Conservation (phyloP, 1,140 invertebrate genomes). For the Colletes latitarsis region DNA sequence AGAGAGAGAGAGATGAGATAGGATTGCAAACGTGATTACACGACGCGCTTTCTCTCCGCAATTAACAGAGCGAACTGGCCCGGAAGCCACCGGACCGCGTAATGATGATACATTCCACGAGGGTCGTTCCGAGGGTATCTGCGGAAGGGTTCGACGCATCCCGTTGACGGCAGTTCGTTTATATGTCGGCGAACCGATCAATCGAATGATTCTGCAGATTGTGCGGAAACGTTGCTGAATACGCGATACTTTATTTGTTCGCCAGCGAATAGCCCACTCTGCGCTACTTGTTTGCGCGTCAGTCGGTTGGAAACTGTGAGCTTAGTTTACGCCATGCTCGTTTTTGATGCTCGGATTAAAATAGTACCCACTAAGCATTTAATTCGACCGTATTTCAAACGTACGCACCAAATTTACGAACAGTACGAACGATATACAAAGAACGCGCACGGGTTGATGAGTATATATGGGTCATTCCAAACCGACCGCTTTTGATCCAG, state of each 20-base stretch:
- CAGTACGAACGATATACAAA: too few species aligned
- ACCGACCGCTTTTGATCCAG: too few species aligned
- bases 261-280: background rate
- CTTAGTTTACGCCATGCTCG: too few species aligned
- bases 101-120: slow-evolving; percentile 69
- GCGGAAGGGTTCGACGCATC: slow-evolving; percentile 44
- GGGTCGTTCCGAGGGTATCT: slow-evolving; percentile 43
- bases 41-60: slow-evolving; percentile 63
- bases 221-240: slow-evolving; percentile 40
- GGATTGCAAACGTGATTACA: slow-evolving; percentile 59
- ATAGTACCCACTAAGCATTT: too few species aligned
- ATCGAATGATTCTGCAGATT: slow-evolving; percentile 59
- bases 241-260: slow-evolving; percentile 36
- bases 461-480: too few species aligned
- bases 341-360: background rate
- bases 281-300: background rate
- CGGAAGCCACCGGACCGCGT: slow-evolving; percentile 59
- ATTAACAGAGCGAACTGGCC: slow-evolving; percentile 64
- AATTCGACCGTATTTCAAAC: too few species aligned
- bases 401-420: too few species aligned
- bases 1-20: slow-evolving; percentile 1
- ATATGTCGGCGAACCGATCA: slow-evolving; percentile 42
- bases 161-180: slow-evolving; percentile 56
- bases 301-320: background rate
- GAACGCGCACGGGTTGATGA: too few species aligned